Conservation (phyloP, 2,113 vertebrate species). For the Australoheros scitulus region DNA sequence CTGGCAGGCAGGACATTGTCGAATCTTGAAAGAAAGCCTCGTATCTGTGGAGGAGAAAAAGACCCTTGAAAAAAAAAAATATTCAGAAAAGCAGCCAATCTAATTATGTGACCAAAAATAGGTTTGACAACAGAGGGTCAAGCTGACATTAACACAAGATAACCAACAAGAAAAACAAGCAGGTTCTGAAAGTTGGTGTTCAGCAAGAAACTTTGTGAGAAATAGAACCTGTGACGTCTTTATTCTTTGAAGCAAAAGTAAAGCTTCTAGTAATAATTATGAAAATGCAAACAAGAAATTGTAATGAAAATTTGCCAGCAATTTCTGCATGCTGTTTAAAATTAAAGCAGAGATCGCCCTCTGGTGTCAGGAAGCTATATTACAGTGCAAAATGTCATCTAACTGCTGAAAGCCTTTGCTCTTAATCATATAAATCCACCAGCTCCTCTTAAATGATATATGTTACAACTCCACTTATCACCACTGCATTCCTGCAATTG, state of each 20-base stretch:
- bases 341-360: constrained; percentile 34
- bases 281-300: background rate
- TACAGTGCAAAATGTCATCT: background rate
- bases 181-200: background rate
- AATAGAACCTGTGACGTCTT: background rate
- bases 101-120: background rate
- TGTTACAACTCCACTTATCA: background rate
- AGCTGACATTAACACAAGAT: background rate
- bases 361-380: constrained; percentile 35
- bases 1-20: constrained; percentile 98
- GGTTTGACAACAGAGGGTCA: background rate
- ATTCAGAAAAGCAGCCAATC: background rate
- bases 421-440: background rate
- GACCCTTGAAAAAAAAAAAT: background rate
- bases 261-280: background rate
- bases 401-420: background rate
- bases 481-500: background rate
- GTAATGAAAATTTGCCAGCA: constrained; percentile 1
- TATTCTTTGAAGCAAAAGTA: background rate
- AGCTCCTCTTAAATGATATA: background rate
- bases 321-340: background rate
- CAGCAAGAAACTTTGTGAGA: background rate
- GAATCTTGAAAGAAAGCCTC: constrained; percentile 96
- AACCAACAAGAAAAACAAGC: background rate
- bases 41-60: constrained; percentile 83